Percentiles rank a stretch among this genome's conserved stretches.
These are phyloP conservation scores for Alcedo atthis DNA, from an alignment of 2,797 vertebrate species.

Conservation along the genomic window DNA sequence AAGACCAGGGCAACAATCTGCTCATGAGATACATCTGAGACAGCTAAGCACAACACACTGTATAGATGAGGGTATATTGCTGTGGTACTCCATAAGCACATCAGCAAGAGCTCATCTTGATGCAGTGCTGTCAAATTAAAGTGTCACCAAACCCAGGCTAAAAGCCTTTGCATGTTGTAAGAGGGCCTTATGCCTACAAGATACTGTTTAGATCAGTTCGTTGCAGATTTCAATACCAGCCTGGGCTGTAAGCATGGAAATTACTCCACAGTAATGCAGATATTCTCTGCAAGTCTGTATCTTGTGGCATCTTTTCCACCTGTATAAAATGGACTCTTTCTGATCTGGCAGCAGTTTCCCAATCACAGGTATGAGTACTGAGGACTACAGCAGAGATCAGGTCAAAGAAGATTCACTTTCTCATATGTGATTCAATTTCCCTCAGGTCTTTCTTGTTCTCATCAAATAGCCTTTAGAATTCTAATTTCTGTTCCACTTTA, in stretches of 20 bases:
- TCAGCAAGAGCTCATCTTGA: background rate
- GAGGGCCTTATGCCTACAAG: background rate
- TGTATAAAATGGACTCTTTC: background rate
- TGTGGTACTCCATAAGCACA: background rate
- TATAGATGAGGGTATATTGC: background rate
- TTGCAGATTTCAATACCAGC: background rate
- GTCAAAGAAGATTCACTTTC: background rate
- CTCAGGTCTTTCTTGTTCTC: background rate
- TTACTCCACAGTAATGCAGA: background rate
- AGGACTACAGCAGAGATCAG: background rate
- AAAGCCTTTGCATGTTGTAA: background rate
- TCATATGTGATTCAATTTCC: background rate
- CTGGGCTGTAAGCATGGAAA: background rate
- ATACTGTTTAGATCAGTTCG: background rate
- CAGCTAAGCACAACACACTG: background rate
- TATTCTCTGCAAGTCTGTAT: background rate
- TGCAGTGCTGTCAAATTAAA: background rate
- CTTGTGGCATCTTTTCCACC: background rate
- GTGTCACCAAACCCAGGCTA: background rate
- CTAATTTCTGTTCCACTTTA: slow-evolving; percentile 4
- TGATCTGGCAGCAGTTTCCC: background rate
- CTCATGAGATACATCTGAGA: background rate
- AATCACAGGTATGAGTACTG: background rate
- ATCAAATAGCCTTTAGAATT: slow-evolving; percentile 10
- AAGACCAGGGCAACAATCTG: background rate